These are phyloP conservation scores for Thymallus thymallus DNA, from an alignment of 2,113 vertebrate genomes.

Conservation along the genomic window DNA sequence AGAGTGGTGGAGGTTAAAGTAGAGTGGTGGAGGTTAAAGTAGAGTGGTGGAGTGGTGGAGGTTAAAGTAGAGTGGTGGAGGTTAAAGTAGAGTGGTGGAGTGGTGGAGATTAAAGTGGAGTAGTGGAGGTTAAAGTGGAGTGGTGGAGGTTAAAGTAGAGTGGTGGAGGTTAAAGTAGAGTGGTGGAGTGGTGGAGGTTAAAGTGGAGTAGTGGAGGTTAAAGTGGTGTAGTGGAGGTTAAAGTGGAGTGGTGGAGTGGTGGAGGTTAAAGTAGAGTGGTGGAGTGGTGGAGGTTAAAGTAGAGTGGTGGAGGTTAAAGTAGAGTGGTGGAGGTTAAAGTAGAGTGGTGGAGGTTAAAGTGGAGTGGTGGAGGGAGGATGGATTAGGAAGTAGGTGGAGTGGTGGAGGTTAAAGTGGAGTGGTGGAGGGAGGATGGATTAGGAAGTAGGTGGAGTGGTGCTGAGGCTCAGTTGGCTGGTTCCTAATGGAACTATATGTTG, in stretches of 20 bases:
- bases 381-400: conserved; percentile 34
- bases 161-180: neutral
- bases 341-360: too few species aligned
- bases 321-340: too few species aligned
- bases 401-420: conserved; percentile 6
- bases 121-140: conserved; percentile 34
- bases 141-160: conserved; percentile 15
- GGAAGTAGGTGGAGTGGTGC: conserved; percentile 37
- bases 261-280: conserved; percentile 21
- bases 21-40: neutral
- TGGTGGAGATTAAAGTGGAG: conserved; percentile 17
- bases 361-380: neutral
- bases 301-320: neutral
- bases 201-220: neutral
- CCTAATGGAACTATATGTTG: too few species aligned
- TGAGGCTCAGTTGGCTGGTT: too few species aligned
- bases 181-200: conserved; percentile 51
- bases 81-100: conserved; percentile 39
- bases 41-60: conserved; percentile 49
- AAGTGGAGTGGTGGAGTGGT: neutral
- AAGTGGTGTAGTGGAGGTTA: too few species aligned
- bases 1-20: too few species aligned
- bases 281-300: conserved; percentile 38
- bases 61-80: neutral
- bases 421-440: neutral